A percentile compares a stretch with the other conserved stretches of the same genome.
Evolutionary conservation across 2,888 invertebrate species (phyloP).

Genomic region (Anorthoa munda): DNA sequence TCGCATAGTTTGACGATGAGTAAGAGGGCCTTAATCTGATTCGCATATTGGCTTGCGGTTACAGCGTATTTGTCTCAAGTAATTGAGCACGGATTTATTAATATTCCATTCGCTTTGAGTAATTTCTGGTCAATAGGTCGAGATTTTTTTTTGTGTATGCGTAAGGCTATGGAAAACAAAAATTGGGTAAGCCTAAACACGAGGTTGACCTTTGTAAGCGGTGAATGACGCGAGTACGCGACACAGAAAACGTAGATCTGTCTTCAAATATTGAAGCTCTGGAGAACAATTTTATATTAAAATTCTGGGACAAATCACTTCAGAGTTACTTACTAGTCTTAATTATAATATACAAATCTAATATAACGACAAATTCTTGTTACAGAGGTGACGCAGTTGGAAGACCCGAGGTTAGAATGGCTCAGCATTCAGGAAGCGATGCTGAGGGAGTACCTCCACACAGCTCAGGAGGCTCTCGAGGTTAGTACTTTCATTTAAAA

Average conservation of each 20-base stretch:
- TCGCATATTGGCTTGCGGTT: slow-evolving; percentile 59
- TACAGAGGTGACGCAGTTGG: slow-evolving; percentile 98
- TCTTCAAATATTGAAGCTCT: slow-evolving; percentile 2
- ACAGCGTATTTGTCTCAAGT: slow-evolving; percentile 51
- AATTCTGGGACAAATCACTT: not conserved
- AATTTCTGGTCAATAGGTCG: slow-evolving; percentile 34
- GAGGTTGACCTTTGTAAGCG: not conserved
- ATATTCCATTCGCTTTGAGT: slow-evolving; percentile 44
- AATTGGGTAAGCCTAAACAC: slow-evolving; percentile 2
- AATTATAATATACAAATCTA: slow-evolving; percentile 18
- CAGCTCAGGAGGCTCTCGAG: slow-evolving; percentile 98
- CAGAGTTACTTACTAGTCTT: not conserved
- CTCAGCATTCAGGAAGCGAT: slow-evolving; percentile 98
- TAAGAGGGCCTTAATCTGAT: slow-evolving; percentile 62
- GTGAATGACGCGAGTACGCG: not conserved
- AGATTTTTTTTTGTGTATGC: slow-evolving; percentile 9
- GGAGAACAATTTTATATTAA: not conserved
- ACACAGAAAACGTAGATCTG: not conserved
- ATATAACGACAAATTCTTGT: slow-evolving; percentile 63
- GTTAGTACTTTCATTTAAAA: slow-evolving; percentile 87
- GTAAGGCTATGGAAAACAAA: not conserved
- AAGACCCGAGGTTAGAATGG: slow-evolving; percentile 99
- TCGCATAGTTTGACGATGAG: slow-evolving; percentile 71
- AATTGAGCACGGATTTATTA: slow-evolving; percentile 54
- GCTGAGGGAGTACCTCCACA: slow-evolving; percentile 98